Evolutionary conservation across 1,140 invertebrate species (phyloP).

Genomic region (Formica selysi): DNA sequence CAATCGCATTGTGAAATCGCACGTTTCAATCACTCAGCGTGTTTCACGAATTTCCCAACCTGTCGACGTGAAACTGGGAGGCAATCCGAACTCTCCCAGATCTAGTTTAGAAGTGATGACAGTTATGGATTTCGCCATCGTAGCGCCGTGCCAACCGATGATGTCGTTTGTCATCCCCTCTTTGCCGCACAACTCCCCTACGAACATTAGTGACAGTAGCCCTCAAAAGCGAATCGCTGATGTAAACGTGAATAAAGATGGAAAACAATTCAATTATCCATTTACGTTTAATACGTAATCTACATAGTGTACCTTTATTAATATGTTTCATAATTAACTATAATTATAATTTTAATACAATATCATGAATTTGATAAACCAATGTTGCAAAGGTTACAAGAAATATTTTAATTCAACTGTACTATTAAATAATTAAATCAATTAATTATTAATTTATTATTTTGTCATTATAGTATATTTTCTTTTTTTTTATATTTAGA

Average conservation of each 20-base stretch:
- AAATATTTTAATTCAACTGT: background rate
- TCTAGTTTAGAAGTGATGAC: constrained; percentile 82
- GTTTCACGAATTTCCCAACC: constrained; percentile 73
- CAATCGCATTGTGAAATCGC: constrained; percentile 45
- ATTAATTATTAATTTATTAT: constrained; percentile 2
- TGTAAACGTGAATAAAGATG: constrained; percentile 53
- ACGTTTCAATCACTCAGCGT: constrained; percentile 70
- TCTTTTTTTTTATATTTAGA: background rate
- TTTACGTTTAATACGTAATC: background rate
- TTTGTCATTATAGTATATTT: background rate
- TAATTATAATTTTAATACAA: background rate
- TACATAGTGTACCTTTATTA: too few species aligned
- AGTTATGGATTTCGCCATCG: constrained; percentile 82
- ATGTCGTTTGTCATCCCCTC: constrained; percentile 78
- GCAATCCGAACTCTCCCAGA: constrained; percentile 77
- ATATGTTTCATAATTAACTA: background rate
- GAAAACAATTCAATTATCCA: constrained; percentile 14
- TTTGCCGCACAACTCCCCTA: constrained; percentile 12
- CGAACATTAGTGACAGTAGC: constrained; percentile 47
- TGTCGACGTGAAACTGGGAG: constrained; percentile 69
- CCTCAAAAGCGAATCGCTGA: constrained; percentile 62
- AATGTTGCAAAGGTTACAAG: background rate
- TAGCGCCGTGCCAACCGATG: constrained; percentile 74
- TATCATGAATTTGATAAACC: background rate
- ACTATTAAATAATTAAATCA: background rate